A percentile compares a stretch with the other conserved stretches of the same genome.
Conservation (phyloP, 2,888 invertebrate genomes). For the Cantharis rufa region DNA sequence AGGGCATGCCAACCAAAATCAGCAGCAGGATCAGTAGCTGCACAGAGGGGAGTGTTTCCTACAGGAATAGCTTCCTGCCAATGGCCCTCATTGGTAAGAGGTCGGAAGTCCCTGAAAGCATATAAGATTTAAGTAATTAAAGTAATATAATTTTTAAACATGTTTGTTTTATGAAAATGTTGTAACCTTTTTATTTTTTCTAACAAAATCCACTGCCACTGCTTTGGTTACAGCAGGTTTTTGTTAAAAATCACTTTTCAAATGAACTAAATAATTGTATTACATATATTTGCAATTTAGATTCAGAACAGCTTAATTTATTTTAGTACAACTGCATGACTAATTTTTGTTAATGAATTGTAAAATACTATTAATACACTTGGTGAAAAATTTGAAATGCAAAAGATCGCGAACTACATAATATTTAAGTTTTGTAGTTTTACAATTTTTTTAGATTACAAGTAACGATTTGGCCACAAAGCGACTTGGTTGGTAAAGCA, state of each 20-base stretch:
- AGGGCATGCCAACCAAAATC: constrained; percentile 80
- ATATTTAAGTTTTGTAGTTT: no score
- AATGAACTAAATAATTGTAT: neutral
- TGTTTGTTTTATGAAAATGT: neutral
- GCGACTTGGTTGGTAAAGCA: no score
- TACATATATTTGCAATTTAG: neutral
- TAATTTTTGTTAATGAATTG: neutral
- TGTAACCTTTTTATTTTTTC: no score
- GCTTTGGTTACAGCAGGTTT: neutral
- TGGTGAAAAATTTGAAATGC: neutral
- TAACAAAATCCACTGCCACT: no score
- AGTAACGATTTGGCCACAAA: no score
- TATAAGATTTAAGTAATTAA: neutral
- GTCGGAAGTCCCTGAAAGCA: constrained; percentile 62
- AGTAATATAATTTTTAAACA: neutral
- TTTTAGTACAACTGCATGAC: neutral
- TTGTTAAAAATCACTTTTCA: neutral
- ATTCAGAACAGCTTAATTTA: neutral
- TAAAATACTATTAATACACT: neutral
- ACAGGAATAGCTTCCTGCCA: constrained; percentile 72
- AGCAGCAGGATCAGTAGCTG: constrained; percentile 73
- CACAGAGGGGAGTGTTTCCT: constrained; percentile 67
- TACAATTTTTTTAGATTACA: no score
- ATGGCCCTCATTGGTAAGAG: constrained; percentile 67
- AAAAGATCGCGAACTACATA: no score